Evolutionary conservation across 1,140 invertebrate genomes (phyloP), one percentile per base, ranked within the genome.

Genomic region (Vanessa atalanta): DNA sequence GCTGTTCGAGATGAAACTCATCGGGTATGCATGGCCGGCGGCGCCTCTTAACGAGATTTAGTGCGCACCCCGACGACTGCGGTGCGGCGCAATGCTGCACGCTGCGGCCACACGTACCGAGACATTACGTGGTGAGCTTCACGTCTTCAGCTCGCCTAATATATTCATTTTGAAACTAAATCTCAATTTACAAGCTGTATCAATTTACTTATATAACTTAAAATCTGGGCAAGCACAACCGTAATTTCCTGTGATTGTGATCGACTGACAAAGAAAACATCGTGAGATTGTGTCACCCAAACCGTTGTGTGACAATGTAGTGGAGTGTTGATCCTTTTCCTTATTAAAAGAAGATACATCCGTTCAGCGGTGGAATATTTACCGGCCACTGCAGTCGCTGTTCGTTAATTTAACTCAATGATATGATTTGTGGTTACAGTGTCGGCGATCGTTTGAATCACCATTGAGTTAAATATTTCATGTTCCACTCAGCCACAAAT

Each of bases 11-110:
- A 3, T 16, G 51, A 43, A 43, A 53, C 51, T 53, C 51, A 53
- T 53, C 51, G n/a, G 15, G 51, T 53, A 53, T 53, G 51, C 51
- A 53, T 53, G 51, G n/a, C 51, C 51, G 51, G 51, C 51, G 51
- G 51, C 51, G 51, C 15, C 9, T 53, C 51, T 16, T 53, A 53
- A 53, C 51, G 51, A 53, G 51, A 16, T 53, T 53, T 53, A 53
- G 15, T 53, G 51, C 37, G 37, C 37, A 43, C 37, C 37, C 37
- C 31, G 31, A 37, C 31, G 9, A 43, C 51, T 53, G 51, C 51
- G 8, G 8, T 53, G 51, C 51, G 14, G 51, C 51, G n/a, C 51
- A 43, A 43, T 43, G 15, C 50, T 51, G 11, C 47, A 48, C 47
- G 14, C 47, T 48, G 47, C 11, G 14, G 47, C 13, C 48, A 5